Conservation (phyloP, 1,140 invertebrate species). For the Cataglyphis hispanica region DNA sequence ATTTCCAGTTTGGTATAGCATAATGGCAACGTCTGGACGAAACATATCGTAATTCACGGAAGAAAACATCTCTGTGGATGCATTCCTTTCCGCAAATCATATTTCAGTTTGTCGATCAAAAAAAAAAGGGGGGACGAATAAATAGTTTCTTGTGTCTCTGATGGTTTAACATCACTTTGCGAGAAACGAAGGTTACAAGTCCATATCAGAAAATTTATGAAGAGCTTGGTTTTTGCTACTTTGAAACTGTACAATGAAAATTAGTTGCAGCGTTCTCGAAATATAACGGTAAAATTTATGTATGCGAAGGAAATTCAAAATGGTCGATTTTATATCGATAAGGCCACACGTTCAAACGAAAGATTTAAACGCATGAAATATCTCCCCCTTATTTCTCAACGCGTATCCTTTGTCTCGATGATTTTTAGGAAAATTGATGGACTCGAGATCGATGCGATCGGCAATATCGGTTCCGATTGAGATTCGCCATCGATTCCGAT, state of each 20-base stretch:
- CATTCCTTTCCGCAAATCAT: slow-evolving; percentile 12
- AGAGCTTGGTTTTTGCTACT: neutral
- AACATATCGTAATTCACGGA: neutral
- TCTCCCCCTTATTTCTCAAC: neutral
- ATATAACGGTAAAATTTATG: slow-evolving; percentile 10
- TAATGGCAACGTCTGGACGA: neutral
- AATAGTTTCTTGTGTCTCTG: neutral
- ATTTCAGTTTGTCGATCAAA: neutral
- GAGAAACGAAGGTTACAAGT: slow-evolving; percentile 5
- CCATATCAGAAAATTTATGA: slow-evolving; percentile 6
- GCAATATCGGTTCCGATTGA: neutral
- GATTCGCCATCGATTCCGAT: neutral
- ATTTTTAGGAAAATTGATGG: slow-evolving; percentile 29
- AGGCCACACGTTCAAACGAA: neutral
- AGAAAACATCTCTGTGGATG: neutral
- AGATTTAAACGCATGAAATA: neutral
- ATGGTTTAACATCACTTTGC: slow-evolving; percentile 11
- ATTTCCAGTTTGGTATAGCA: neutral
- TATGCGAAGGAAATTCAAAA: no score
- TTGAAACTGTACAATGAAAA: neutral
- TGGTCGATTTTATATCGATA: no score
- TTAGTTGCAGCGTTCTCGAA: neutral
- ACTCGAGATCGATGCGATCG: neutral
- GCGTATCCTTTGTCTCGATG: neutral
- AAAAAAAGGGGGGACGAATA: slow-evolving; percentile 11